Evolutionary conservation across 2,797 vertebrate species (phyloP).

Genomic region (Hypotaenidia philippensis): DNA sequence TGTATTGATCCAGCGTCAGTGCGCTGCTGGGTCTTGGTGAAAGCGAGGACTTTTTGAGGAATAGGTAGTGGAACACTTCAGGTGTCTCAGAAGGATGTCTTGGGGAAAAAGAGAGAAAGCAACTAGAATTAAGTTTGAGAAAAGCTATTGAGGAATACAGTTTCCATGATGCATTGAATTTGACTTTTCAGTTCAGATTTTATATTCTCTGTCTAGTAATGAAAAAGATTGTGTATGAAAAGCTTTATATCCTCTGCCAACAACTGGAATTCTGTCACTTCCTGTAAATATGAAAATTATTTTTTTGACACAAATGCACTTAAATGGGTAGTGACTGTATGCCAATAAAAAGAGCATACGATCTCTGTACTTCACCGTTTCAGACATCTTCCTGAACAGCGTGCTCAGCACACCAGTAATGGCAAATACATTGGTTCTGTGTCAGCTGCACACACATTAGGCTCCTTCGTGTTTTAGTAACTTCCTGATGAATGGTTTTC

Average conservation of each 20-base stretch:
- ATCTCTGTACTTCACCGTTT: slow-evolving; percentile 42
- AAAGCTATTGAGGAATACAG: slow-evolving; percentile 64
- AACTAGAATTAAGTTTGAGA: neutral
- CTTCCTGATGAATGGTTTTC: neutral
- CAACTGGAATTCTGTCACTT: slow-evolving; percentile 72
- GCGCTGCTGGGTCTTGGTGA: neutral
- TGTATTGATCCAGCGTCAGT: neutral
- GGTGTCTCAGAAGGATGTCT: neutral
- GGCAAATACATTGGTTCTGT: accelerated
- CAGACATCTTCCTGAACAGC: slow-evolving; percentile 42
- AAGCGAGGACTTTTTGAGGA: neutral
- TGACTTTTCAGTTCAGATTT: slow-evolving; percentile 61
- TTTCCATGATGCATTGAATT: slow-evolving; percentile 52
- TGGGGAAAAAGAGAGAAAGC: neutral
- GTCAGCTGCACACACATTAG: neutral
- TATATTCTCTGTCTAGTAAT: slow-evolving; percentile 61
- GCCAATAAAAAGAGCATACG: slow-evolving; percentile 74
- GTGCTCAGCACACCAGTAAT: neutral
- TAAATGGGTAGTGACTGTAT: slow-evolving; percentile 69
- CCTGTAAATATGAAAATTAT: slow-evolving; percentile 74
- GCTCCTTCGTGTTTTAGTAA: neutral
- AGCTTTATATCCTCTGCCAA: slow-evolving; percentile 71
- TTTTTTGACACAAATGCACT: slow-evolving; percentile 69
- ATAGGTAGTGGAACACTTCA: neutral
- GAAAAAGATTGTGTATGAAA: slow-evolving; percentile 51